phyloP scores from a whole-genome alignment of 2,113 vertebrate species.

The Thalassarche chlororhynchos region DNA sequence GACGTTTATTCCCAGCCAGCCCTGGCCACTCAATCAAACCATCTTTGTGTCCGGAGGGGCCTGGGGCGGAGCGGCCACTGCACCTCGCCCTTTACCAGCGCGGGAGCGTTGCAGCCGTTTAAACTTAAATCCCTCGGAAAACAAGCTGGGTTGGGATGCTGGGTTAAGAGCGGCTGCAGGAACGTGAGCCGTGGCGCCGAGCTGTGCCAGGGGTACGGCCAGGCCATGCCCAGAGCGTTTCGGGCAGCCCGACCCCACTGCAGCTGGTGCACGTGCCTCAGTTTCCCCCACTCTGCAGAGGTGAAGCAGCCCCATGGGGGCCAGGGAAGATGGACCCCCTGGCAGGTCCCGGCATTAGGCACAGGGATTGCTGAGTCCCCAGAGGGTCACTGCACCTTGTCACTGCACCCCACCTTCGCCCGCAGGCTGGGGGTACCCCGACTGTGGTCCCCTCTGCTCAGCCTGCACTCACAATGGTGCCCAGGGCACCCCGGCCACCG shows the following conservation, averaged over 20 bases:
- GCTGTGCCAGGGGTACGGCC: accelerated
- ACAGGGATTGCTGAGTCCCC: background rate
- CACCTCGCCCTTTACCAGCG: background rate
- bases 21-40: conserved; percentile 44
- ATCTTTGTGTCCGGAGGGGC: conserved; percentile 54
- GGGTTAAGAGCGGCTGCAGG: accelerated
- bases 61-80: conserved; percentile 24
- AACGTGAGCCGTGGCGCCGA: accelerated
- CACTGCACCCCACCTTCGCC: background rate
- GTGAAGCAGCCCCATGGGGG: background rate
- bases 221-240: accelerated
- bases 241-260: accelerated
- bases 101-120: background rate
- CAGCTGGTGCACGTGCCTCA: background rate
- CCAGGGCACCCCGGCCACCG: background rate
- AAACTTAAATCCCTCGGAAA: background rate
- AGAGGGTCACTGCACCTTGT: background rate
- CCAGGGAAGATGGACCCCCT: too few species aligned
- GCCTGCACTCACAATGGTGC: background rate
- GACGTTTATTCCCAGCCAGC: conserved; percentile 55
- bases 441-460: background rate
- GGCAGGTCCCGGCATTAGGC: background rate
- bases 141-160: background rate
- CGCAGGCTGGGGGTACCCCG: accelerated
- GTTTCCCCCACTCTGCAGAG: background rate